phyloP scores from a whole-genome alignment of 1,140 invertebrate genomes.

The Aphaenogaster rudis region DNA sequence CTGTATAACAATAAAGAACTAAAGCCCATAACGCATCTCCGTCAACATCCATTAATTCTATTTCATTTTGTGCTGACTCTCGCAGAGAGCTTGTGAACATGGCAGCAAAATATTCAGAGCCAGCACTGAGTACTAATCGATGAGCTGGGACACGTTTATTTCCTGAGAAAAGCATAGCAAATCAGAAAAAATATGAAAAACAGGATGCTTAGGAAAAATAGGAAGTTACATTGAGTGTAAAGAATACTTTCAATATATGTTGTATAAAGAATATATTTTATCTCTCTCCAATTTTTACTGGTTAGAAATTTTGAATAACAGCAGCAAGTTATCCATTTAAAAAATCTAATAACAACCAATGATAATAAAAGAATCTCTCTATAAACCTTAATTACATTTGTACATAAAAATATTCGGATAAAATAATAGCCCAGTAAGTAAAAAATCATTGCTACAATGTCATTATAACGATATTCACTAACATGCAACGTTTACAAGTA shows the following conservation, averaged over 20 bases:
- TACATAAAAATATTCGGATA: background rate
- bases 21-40: slow-evolving; percentile 94
- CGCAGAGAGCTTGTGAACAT: slow-evolving; percentile 96
- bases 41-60: slow-evolving; percentile 94
- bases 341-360: background rate
- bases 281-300: background rate
- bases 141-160: slow-evolving; percentile 90
- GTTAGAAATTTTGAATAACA: background rate
- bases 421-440: background rate
- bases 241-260: slow-evolving; percentile 28
- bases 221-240: background rate
- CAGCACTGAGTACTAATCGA: slow-evolving; percentile 94
- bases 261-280: slow-evolving; percentile 65
- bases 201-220: slow-evolving; percentile 7
- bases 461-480: too few relatives aligned
- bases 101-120: slow-evolving; percentile 97
- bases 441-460: too few relatives aligned
- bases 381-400: background rate
- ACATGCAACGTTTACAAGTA: too few relatives aligned
- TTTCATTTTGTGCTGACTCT: slow-evolving; percentile 94
- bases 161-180: slow-evolving; percentile 79
- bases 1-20: slow-evolving; percentile 96
- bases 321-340: background rate
- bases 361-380: slow-evolving; percentile 8
- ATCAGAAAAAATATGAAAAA: slow-evolving; percentile 73